Conservation (phyloP, 2,888 invertebrate genomes). For the Drosophila flavopinicola region DNA sequence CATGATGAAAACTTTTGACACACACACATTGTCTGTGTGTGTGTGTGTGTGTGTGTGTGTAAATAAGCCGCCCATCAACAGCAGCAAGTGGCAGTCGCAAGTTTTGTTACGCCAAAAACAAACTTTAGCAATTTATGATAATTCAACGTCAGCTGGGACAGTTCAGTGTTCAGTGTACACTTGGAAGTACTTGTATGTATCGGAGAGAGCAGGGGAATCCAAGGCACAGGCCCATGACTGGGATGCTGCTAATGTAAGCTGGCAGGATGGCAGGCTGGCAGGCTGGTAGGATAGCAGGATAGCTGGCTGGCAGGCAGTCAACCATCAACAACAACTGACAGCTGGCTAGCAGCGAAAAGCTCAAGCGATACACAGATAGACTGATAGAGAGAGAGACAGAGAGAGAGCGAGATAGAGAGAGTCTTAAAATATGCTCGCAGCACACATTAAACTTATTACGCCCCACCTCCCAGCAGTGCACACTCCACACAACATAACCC, state of each 20-base stretch:
- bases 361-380: slow-evolving; percentile 31
- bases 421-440: slow-evolving; percentile 72
- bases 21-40: slow-evolving; percentile 38
- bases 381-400: neutral
- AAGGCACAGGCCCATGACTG: slow-evolving; percentile 36
- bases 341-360: slow-evolving; percentile 69
- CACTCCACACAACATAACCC: slow-evolving; percentile 17
- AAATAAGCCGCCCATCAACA: slow-evolving; percentile 50
- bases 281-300: slow-evolving; percentile 21
- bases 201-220: slow-evolving; percentile 37
- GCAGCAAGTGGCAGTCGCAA: slow-evolving; percentile 51
- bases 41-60: neutral
- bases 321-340: slow-evolving; percentile 74
- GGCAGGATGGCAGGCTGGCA: slow-evolving; percentile 31
- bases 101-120: slow-evolving; percentile 77
- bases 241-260: slow-evolving; percentile 61
- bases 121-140: slow-evolving; percentile 82
- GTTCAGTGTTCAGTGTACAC: slow-evolving; percentile 66
- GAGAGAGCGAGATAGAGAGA: slow-evolving; percentile 7
- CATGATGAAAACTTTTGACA: slow-evolving; percentile 71
- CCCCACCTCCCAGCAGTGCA: no score
- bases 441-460: slow-evolving; percentile 80
- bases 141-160: slow-evolving; percentile 83
- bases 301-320: slow-evolving; percentile 50
- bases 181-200: slow-evolving; percentile 41